Percentiles rank a stretch among this genome's conserved stretches.
These are phyloP conservation scores for Hydriomena furcata DNA, from an alignment of 2,888 invertebrate species.

Conservation along the genomic window DNA sequence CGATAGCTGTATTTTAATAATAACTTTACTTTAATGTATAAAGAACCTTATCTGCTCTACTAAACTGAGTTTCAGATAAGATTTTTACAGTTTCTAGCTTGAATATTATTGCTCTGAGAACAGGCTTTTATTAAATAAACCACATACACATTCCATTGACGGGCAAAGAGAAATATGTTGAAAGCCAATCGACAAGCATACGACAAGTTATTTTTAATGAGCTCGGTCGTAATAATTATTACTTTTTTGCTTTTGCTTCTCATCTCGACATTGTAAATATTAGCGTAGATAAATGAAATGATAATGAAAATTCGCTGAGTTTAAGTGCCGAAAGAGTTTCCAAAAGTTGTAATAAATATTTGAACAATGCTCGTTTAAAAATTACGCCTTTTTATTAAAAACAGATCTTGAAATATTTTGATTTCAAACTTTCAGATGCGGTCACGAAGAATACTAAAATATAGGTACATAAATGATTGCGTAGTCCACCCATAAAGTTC, in stretches of 20 bases:
- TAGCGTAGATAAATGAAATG: too few relatives aligned
- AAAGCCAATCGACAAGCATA: conserved; percentile 2
- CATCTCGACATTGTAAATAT: too few relatives aligned
- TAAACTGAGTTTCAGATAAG: too few relatives aligned
- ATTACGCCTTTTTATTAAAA: conserved; percentile 4
- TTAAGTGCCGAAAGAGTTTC: too few relatives aligned
- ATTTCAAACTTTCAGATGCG: conserved; percentile 17
- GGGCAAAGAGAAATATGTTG: conserved; percentile 1
- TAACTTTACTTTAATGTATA: too few relatives aligned
- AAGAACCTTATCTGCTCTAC: too few relatives aligned
- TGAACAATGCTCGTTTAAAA: conserved; percentile 6
- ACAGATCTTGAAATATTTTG: conserved; percentile 10
- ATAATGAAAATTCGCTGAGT: too few relatives aligned
- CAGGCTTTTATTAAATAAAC: not conserved
- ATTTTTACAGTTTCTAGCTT: not conserved
- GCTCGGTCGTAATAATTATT: not conserved
- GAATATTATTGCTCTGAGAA: not conserved
- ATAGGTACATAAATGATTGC: too few relatives aligned
- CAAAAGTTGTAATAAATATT: too few relatives aligned
- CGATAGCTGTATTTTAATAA: too few relatives aligned
- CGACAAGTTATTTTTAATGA: conserved; percentile 8
- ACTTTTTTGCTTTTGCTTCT: too few relatives aligned
- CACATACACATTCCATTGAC: not conserved
- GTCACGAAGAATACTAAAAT: conserved; percentile 30
- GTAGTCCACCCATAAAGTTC: conserved; percentile 32